Percentiles rank a stretch among this genome's conserved stretches.
Conservation (phyloP, 2,797 vertebrate species). For the Acrossocheilus wenchowensis region DNA sequence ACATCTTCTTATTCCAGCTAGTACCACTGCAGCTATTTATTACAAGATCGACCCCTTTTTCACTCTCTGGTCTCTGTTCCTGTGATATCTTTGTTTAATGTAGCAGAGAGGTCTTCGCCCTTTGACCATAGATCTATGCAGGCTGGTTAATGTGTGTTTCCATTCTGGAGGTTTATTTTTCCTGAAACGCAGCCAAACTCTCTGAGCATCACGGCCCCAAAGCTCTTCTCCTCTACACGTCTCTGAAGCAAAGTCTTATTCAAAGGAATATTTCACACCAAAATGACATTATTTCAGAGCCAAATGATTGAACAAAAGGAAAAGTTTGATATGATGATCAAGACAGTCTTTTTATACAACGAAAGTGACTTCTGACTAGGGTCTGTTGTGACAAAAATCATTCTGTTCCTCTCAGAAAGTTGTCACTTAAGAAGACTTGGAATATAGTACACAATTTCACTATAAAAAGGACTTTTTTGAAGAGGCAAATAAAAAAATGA, state of each 20-base stretch:
- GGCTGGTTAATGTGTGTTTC: slow-evolving; percentile 31
- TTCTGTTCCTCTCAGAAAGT: neutral
- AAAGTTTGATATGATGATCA: neutral
- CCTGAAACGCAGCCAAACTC: slow-evolving; percentile 24
- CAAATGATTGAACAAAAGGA: neutral
- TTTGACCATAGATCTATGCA: neutral
- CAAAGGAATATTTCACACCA: neutral
- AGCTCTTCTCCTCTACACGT: slow-evolving; percentile 10
- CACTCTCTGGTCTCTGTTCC: neutral
- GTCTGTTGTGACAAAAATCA: neutral
- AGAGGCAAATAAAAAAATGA: too few relatives aligned
- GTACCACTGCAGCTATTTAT: slow-evolving; percentile 4
- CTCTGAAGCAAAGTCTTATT: neutral
- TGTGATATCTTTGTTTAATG: slow-evolving; percentile 35
- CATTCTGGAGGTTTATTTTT: slow-evolving; percentile 44
- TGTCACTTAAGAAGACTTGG: neutral
- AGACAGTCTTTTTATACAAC: neutral
- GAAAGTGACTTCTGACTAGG: neutral
- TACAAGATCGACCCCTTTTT: neutral
- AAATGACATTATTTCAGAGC: neutral
- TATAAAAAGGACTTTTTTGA: neutral
- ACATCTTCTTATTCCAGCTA: neutral
- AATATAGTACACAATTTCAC: neutral
- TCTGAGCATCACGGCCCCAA: neutral
- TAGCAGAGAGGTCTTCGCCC: slow-evolving; percentile 9